Base-by-base conservation (phyloP, 2,888 invertebrate species). In the Tortricodes alternella region DNA sequence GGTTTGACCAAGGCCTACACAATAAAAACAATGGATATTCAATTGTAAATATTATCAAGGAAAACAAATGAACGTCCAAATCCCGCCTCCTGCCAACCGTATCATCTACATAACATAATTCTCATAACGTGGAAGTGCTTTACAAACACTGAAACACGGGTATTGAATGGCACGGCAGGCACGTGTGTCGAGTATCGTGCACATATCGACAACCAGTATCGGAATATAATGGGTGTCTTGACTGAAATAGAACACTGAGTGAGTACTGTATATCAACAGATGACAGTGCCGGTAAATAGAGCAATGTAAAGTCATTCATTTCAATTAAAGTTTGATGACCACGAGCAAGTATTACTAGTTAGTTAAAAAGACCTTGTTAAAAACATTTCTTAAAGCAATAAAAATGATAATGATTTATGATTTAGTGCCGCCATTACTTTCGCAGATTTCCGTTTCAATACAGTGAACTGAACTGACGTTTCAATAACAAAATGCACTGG, bases 141-240 rank as follows among this genome's bases (percentile, higher is more conserved):
- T 64, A 56, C 50, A 62, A 68, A 59, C 59, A 62, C 69, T 66
- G 68, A 61, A 67, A 69, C 67, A 58, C 59, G 63, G 66, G 41
- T 27, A 35, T 65, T 64, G 62, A 67, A 68, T 50, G 53, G 52
- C 60, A 64, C 51, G 59, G 60, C 58, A 60, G 58, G 62, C 11
- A 60, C 58, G 60, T 62, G 60, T 61, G 65, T 75, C 66, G 62
- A 75, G 74, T 66, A 61, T 53, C 63, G 49, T 58, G 67, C 70
- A 71, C 59, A 76, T 65, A 74, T 68, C 58, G 46, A 58, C 41
- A 57, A 55, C 46, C 62, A 64, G 65, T 67, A 74, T 72, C 67
- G 57, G 56, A 59, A 67, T 69, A 46, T 62, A 74, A 71, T 64
- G 46, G 66, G 35, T 13, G 48, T 48, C 41, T 48, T 35, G 48